Evolutionary conservation across 1,140 invertebrate genomes (phyloP).

Genomic region (Gonioctena quinquepunctata): DNA sequence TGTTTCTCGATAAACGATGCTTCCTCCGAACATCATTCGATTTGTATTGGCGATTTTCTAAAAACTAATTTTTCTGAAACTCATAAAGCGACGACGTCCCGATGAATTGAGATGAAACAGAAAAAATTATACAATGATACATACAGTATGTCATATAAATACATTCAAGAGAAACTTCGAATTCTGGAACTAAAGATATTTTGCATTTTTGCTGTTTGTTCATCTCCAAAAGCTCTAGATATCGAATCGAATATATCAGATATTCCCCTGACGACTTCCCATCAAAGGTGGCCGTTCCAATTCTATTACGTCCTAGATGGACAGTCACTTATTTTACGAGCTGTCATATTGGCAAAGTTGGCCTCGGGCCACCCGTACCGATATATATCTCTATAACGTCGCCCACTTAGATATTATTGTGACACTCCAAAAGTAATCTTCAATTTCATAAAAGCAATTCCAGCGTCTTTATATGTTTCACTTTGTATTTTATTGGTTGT

Average conservation of each 20-base stretch:
- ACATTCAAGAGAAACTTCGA: too few species aligned
- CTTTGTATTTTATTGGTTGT: conserved; percentile 17
- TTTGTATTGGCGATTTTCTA: too few species aligned
- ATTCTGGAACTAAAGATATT: too few species aligned
- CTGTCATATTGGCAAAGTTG: conserved; percentile 53
- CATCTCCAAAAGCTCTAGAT: too few species aligned
- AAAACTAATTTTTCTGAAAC: too few species aligned
- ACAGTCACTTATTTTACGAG: conserved; percentile 54
- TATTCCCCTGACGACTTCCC: background rate
- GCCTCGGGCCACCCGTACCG: conserved; percentile 28
- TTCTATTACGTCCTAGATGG: conserved; percentile 51
- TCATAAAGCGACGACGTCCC: too few species aligned
- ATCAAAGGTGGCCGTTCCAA: conserved; percentile 52
- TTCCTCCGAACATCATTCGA: too few species aligned
- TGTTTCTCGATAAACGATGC: too few species aligned
- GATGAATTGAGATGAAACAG: too few species aligned
- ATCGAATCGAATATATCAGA: background rate
- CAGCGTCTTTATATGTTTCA: conserved; percentile 1
- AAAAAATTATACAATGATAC: too few species aligned
- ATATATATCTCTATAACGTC: conserved; percentile 14
- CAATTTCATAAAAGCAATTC: conserved; percentile 22
- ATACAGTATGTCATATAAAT: too few species aligned
- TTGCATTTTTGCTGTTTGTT: too few species aligned
- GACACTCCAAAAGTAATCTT: conserved; percentile 21
- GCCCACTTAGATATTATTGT: conserved; percentile 6